Base-by-base conservation (phyloP, 2,797 vertebrate genomes). In the Astyanax mexicanus region DNA sequence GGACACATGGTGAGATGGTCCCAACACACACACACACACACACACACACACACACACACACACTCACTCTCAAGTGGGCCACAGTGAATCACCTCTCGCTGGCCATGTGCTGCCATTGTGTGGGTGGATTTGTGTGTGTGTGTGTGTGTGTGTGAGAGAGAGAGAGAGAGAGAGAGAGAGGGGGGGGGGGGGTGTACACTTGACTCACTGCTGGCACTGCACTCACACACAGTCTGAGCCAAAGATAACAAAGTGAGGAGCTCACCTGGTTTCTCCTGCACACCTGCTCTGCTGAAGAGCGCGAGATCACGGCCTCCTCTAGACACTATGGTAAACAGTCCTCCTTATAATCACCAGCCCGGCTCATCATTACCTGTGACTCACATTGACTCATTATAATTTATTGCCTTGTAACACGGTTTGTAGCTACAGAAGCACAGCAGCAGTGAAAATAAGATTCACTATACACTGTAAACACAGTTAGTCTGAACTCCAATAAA, bases 1-100 rank as follows among this genome's bases (percentile, higher is more conserved):
- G 73, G 78, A 84, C 84, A 81, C 86, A 85, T 79, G 79, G 82
- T 84, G 88, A 89, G 88, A 88, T 88, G 88, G 86, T 91, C 89
- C 85, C 87, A 74, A 72, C 17, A 17, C 73, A 40, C 68, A 67
- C 15, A 15, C 73, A 40, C 68, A 67, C 15, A 15, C 73, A 40
- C 68, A 67, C 15, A 15, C 73, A 40, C 68, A 40, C 38, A 11
- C 35, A 25, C 62, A 64, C 66, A 54, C 74, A 40, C 74, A 42
- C 55, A 12, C 44, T 37, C 62, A 57, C 57, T 60, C 69, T 60
- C 85, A 87, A 81, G 64, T 86, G 86, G 84, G 60, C 85, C 67
- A 58, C 58, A 77, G 78, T 89, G 89, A 91, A 83, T 90, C 91
- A 92, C 84, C 79, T 32, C 38, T 52, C 49, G 3, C 73, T 87